Percentiles rank a stretch among this genome's conserved stretches.
Evolutionary conservation across 2,113 vertebrate genomes (phyloP).

Genomic region (Jacana jacana): DNA sequence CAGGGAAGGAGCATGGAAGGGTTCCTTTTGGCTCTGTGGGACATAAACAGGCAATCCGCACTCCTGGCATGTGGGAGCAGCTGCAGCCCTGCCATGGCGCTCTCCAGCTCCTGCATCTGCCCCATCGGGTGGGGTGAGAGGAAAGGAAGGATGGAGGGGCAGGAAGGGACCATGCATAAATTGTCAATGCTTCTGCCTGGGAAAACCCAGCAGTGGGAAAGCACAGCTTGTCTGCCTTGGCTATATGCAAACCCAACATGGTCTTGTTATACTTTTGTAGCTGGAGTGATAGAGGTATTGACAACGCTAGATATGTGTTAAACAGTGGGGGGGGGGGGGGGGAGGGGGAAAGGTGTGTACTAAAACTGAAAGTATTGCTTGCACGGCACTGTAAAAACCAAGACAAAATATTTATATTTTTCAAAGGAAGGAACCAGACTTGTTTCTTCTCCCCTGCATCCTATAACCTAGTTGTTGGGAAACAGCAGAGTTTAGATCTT

Average conservation of each 20-base stretch:
- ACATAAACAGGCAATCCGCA: background rate
- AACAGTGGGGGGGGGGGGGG: background rate
- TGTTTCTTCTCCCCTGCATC: background rate
- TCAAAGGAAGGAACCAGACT: background rate
- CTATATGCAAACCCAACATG: background rate
- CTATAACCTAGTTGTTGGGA: background rate
- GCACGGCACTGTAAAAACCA: background rate
- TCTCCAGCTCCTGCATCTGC: background rate
- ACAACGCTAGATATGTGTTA: background rate
- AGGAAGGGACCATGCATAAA: background rate
- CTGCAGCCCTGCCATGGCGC: too few relatives aligned
- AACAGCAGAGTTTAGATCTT: background rate
- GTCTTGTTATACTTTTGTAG: background rate
- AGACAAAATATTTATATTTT: background rate
- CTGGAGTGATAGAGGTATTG: background rate
- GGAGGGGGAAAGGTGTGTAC: rapidly evolving
- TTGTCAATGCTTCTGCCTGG: background rate
- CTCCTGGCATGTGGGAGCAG: too few relatives aligned
- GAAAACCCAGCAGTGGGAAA: background rate
- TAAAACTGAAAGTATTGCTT: background rate
- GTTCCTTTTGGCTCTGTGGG: background rate
- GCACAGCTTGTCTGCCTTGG: background rate
- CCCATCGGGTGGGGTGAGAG: background rate
- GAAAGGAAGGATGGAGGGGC: background rate
- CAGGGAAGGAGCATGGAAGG: rapidly evolving